Evolutionary conservation across 2,113 vertebrate genomes (phyloP).

Genomic region (Leptosomus discolor): DNA sequence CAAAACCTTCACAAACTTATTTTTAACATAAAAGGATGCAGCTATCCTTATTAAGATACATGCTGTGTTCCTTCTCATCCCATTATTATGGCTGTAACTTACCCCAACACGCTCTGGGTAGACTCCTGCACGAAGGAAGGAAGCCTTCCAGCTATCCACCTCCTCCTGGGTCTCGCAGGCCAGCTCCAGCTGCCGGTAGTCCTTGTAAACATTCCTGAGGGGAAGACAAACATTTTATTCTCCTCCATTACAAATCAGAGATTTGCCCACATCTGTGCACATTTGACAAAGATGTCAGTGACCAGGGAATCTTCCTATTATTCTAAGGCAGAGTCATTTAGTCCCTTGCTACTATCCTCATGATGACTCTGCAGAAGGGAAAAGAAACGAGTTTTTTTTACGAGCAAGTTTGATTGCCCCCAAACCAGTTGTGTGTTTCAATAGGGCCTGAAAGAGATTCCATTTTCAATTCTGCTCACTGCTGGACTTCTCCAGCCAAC

Average conservation of each 20-base stretch:
- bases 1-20: background rate
- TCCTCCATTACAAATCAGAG: background rate
- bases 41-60: background rate
- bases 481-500: background rate
- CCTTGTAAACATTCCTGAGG: constrained; percentile 96
- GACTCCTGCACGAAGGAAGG: constrained; percentile 94
- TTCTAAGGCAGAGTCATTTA: background rate
- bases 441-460: background rate
- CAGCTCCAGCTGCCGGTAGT: constrained; percentile 97
- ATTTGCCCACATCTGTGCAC: background rate
- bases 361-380: background rate
- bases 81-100: background rate
- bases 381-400: background rate
- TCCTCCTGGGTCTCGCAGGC: constrained; percentile 99
- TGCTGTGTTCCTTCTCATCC: background rate
- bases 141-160: constrained; percentile 97
- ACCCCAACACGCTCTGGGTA: constrained; percentile 94
- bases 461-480: background rate
- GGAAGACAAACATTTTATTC: background rate
- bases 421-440: background rate
- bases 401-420: background rate
- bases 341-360: background rate
- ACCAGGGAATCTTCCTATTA: background rate
- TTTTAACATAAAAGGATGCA: background rate
- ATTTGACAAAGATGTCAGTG: background rate